phyloP scores from a whole-genome alignment of 2,888 invertebrate genomes.

The Eurytoma adleriae region DNA sequence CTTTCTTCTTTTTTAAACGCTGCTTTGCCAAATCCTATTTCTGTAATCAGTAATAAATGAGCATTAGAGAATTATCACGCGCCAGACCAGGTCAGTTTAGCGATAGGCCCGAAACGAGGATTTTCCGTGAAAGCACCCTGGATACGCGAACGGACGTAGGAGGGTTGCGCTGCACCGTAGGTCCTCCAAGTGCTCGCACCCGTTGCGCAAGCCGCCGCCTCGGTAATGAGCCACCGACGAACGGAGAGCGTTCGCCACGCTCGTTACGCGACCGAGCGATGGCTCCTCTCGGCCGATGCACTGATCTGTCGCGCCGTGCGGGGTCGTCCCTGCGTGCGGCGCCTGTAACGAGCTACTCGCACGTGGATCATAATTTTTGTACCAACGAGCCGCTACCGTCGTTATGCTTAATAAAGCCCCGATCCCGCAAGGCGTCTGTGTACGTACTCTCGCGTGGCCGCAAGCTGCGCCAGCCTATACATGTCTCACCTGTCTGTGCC shows the following conservation, averaged over 20 bases:
- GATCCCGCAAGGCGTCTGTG: neutral
- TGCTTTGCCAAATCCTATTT: no score
- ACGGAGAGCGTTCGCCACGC: constrained; percentile 1
- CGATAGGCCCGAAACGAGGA: no score
- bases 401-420: neutral
- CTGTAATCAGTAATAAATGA: no score
- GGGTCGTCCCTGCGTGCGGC: neutral
- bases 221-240: constrained; percentile 23
- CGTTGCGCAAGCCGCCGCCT: constrained; percentile 20
- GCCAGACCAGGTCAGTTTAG: no score
- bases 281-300: constrained; percentile 12
- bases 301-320: constrained; percentile 16
- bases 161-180: neutral
- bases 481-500: no score
- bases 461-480: neutral
- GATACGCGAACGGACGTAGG: no score
- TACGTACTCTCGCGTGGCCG: neutral
- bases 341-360: constrained; percentile 17
- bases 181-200: neutral
- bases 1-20: no score
- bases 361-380: constrained; percentile 43
- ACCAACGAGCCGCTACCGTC: neutral
- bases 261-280: constrained; percentile 22
- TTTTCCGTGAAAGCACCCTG: no score
- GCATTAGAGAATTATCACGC: no score